Base-by-base conservation (phyloP, 2,888 invertebrate species). In the Lochmaea capreae region DNA sequence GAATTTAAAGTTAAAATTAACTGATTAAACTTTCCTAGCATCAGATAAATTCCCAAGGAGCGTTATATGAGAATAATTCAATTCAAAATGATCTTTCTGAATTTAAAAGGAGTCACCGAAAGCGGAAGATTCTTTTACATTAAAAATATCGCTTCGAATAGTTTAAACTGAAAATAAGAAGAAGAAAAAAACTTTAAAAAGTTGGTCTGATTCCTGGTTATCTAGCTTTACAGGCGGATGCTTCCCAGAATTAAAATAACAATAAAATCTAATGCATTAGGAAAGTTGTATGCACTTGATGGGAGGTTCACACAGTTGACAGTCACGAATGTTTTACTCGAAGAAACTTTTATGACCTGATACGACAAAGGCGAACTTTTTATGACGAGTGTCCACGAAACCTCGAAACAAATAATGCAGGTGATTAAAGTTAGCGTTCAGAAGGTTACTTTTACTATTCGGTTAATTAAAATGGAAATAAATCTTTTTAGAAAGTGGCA, bases 201-300 rank as follows among this genome's bases (percentile, higher is more conserved):
- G 73, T 73, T 74, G 66, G 67, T 70, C 67, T 76, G 78, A 80
- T 80, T 80, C 77, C 71, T 80, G 80, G 78, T 82, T 83, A 82
- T 83, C 82, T 78, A 74, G 78, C 75, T 75, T 82, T 81, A 77
- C 82, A 79, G 78, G 67, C 79, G 76, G 80, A 68, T 79, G 81
- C 79, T 77, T 80, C 72, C 54, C 75, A 79, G 79, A 80, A 82
- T 83, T 82, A 81, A 82, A 83, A 82, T 81, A 81, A 81, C 79
- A 81, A 81, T 81, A 81, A 81, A 81, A 81, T 78, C 80, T 78
- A 79, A 66, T 73, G 76, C 74, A 65, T 73, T 65, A 75, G 66
- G 76, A 71, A 68, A 73, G 73, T 73, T 70, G 71, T 65, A 71
- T 71, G 70, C 70, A 71, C 70, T 71, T 58, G 65, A 71, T 71